Evolutionary conservation across 1,140 invertebrate species (phyloP).

Genomic region (Aphidius gifuensis): DNA sequence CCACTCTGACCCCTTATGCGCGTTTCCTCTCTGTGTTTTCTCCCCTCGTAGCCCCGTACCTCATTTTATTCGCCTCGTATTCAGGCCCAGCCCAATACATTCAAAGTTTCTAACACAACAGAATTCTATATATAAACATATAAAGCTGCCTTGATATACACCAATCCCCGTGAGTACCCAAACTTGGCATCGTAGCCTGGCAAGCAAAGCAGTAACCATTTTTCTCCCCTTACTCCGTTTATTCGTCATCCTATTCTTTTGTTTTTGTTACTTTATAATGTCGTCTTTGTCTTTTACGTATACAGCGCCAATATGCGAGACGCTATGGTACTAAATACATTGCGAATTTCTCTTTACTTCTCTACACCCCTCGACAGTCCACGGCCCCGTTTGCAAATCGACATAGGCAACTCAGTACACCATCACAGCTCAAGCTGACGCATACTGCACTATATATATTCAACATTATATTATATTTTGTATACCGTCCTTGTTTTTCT

Average conservation of each 20-base stretch:
- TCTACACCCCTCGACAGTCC: slow-evolving; percentile 7
- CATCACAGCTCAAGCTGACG: too few relatives aligned
- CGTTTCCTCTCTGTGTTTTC: slow-evolving; percentile 34
- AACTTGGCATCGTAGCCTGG: slow-evolving; percentile 28
- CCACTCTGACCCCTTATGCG: slow-evolving; percentile 30
- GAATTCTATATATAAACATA: neutral
- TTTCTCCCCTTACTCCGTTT: slow-evolving; percentile 19
- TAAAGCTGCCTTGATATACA: neutral
- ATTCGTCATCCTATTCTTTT: slow-evolving; percentile 24
- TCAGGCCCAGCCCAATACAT: slow-evolving; percentile 15
- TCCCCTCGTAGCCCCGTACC: slow-evolving; percentile 15
- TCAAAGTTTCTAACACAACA: slow-evolving; percentile 8
- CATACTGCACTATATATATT: slow-evolving; percentile 1
- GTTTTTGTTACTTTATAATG: neutral
- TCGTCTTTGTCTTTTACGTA: slow-evolving; percentile 9
- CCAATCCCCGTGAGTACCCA: slow-evolving; percentile 23
- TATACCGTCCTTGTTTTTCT: slow-evolving; percentile 44
- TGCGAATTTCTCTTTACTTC: slow-evolving; percentile 4
- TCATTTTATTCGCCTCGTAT: too few relatives aligned
- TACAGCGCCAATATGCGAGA: slow-evolving; percentile 26
- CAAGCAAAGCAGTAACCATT: slow-evolving; percentile 27
- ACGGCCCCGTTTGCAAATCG: neutral
- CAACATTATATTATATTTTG: neutral
- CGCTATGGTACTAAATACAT: slow-evolving; percentile 22
- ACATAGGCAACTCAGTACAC: neutral